Conservation (phyloP, 2,113 vertebrate genomes). For the Scalopus aquaticus region DNA sequence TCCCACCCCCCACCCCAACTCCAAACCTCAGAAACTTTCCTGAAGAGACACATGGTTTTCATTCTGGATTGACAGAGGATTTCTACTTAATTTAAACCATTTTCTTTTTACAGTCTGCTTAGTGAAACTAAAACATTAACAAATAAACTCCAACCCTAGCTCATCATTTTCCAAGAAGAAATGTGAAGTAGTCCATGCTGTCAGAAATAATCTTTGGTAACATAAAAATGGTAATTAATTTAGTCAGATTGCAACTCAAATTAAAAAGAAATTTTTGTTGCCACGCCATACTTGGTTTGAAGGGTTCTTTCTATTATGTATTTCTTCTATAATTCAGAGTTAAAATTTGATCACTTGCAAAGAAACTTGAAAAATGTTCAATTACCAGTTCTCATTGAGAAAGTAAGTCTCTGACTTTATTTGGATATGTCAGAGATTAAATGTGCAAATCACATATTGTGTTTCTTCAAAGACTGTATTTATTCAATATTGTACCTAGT, state of each 20-base stretch:
- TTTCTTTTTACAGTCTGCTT: constrained; percentile 46
- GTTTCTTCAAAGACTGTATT: background rate
- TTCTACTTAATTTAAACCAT: constrained; percentile 68
- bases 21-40: constrained; percentile 14
- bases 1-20: too few relatives aligned
- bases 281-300: background rate
- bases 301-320: background rate
- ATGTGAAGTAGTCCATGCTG: constrained; percentile 47
- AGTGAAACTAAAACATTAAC: constrained; percentile 66
- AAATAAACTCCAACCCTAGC: constrained; percentile 53
- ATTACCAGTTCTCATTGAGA: background rate
- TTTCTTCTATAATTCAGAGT: background rate
- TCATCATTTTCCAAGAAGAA: constrained; percentile 51
- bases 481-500: background rate
- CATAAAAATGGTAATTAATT: constrained; percentile 61
- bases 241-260: constrained; percentile 56
- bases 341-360: constrained; percentile 10
- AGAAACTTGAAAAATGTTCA: background rate
- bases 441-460: background rate
- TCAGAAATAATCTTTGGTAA: constrained; percentile 59
- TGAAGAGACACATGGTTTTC: constrained; percentile 33
- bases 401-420: background rate
- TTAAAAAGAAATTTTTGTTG: constrained; percentile 14
- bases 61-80: constrained; percentile 62
- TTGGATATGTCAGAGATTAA: background rate